A percentile compares a stretch with the other conserved stretches of the same genome.
These are phyloP conservation scores for Agriopis marginaria DNA, from an alignment of 2,888 invertebrate genomes.

Conservation along the genomic window DNA sequence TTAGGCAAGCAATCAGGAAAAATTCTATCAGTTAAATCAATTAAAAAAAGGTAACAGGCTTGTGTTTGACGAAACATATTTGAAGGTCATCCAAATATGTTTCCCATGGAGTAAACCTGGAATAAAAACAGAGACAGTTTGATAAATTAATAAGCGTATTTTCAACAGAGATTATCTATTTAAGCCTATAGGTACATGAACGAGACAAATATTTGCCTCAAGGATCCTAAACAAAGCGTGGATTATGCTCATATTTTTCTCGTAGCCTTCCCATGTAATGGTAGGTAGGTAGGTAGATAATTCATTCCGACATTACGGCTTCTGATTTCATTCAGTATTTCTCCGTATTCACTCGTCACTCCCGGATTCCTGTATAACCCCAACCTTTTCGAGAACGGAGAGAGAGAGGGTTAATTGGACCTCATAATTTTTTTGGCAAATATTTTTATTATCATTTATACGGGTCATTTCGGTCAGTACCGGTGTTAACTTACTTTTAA, in stretches of 20 bases:
- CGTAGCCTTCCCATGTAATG: slow-evolving; percentile 15
- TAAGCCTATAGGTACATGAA: slow-evolving; percentile 4
- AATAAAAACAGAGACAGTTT: too few species aligned
- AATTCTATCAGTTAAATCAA: too few species aligned
- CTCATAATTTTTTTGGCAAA: slow-evolving; percentile 36
- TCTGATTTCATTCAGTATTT: slow-evolving; percentile 28
- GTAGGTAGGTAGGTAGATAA: neutral
- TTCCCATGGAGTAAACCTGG: too few species aligned
- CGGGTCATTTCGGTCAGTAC: slow-evolving; percentile 12
- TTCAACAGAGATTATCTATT: too few species aligned
- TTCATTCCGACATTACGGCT: slow-evolving; percentile 21
- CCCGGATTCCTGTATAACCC: slow-evolving; percentile 18
- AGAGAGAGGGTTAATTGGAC: slow-evolving; percentile 32
- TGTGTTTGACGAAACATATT: too few species aligned
- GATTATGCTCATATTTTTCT: slow-evolving; percentile 26
- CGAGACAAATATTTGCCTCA: slow-evolving; percentile 20
- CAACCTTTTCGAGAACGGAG: slow-evolving; percentile 24
- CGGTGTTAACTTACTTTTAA: slow-evolving; percentile 14
- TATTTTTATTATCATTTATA: slow-evolving; percentile 28
- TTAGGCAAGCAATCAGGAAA: too few species aligned
- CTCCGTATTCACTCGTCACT: slow-evolving; percentile 24
- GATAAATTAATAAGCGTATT: too few species aligned
- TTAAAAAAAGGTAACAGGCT: too few species aligned
- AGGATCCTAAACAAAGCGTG: slow-evolving; percentile 28
- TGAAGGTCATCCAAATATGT: too few species aligned